Evolutionary conservation across 2,113 vertebrate species (phyloP).

Genomic region (Myrmecophaga tridactyla): DNA sequence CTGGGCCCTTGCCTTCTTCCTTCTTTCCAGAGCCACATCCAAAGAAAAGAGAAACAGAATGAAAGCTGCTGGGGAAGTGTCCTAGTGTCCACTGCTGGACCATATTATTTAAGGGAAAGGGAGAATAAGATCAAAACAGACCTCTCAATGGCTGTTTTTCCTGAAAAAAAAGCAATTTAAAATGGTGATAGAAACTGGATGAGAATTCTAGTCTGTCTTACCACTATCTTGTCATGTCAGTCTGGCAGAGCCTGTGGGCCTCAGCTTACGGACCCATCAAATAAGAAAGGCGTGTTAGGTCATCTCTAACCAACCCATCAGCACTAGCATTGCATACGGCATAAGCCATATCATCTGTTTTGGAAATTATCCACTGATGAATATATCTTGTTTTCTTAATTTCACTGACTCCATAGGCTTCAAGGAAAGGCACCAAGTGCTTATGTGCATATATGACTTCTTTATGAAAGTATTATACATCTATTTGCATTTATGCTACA

Average conservation of each 20-base stretch:
- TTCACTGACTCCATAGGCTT: background rate
- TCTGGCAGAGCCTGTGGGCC: background rate
- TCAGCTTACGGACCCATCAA: background rate
- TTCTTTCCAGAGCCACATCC: background rate
- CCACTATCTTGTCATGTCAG: background rate
- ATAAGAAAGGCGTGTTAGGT: background rate
- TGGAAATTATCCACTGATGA: background rate
- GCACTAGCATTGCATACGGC: background rate
- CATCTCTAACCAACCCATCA: background rate
- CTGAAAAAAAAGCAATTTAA: background rate
- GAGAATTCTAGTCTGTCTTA: background rate
- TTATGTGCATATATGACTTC: background rate
- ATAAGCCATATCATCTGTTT: background rate
- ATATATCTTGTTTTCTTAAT: background rate
- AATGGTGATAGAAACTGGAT: background rate
- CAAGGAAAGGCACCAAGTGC: conserved; percentile 15
- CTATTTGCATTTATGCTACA: background rate
- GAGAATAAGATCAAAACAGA: background rate
- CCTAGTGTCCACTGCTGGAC: background rate
- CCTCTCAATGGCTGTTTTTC: background rate
- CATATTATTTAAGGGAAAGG: background rate
- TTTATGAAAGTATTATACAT: background rate
- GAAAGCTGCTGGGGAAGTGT: background rate
- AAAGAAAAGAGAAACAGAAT: background rate
- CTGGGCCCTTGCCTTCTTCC: background rate